phyloP scores from a whole-genome alignment of 2,888 invertebrate species.

The Drosophila melanosoma region DNA sequence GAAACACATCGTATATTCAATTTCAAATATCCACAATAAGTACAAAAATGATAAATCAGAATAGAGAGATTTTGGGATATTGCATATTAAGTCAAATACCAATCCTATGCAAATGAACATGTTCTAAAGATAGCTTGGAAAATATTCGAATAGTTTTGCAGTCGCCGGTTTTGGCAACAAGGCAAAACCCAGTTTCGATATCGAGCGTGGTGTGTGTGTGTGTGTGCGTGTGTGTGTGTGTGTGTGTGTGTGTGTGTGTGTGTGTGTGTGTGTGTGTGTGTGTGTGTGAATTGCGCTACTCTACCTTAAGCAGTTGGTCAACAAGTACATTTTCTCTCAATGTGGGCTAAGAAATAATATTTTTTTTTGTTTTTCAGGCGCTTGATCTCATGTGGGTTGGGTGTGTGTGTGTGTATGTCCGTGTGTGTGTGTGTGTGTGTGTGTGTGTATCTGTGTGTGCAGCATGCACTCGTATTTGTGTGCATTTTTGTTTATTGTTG shows the following conservation, averaged over 20 bases:
- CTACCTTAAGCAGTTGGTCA: neutral
- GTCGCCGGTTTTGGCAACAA: neutral
- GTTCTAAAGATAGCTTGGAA: neutral
- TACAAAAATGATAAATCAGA: neutral
- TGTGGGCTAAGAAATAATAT: slow-evolving; percentile 3
- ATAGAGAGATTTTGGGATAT: neutral
- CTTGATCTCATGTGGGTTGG: neutral
- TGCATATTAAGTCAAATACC: neutral
- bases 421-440: neutral
- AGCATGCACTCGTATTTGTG: slow-evolving; percentile 52
- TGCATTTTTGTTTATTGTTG: slow-evolving; percentile 79
- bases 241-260: neutral
- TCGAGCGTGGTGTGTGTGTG: neutral
- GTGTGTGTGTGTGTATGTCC: neutral
- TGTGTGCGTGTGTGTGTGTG: neutral
- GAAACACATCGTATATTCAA: neutral
- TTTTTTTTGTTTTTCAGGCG: neutral
- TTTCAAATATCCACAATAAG: neutral
- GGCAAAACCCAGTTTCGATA: neutral
- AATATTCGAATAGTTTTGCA: neutral
- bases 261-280: neutral
- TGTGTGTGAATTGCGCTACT: neutral
- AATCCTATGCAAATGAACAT: neutral
- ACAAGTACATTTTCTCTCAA: slow-evolving; percentile 5
- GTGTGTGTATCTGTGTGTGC: neutral